Evolutionary conservation across 1,140 invertebrate species (phyloP), one percentile per base, ranked within the genome.

Genomic region (Gryon sp.): DNA sequence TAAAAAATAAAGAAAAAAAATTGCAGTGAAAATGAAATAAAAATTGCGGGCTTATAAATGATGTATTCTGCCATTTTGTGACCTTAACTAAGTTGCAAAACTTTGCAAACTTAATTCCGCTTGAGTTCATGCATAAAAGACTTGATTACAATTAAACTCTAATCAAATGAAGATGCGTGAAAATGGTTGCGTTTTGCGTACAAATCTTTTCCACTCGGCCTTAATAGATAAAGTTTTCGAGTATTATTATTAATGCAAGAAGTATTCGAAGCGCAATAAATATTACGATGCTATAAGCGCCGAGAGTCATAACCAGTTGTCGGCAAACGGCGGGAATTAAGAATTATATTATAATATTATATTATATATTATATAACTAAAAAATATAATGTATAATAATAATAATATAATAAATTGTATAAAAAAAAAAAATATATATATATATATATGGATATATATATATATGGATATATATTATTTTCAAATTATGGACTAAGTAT

Each of bases 221-320:
- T 60, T 59, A 69, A 65, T 59, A 70, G 57, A 81, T 79, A 76
- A 82, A 83, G 60, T 84, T 82, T n/a, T 75, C 62, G 30, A 57
- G 26, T 53, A 59, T 69, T 81, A 77, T 80, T 80, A 80, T 74
- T 74, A 59, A n/a, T 65, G 32, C 52, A 45, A 36, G 18, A 45
- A 76, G 45, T 60, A 60, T 66, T 80, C 68, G 76, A 81, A 83
- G 57, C 57, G 65, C 80, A 73, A 85, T 82, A 83, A 85, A 85
- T 82, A 84, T 85, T 84, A 82, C 77, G 77, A 62, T 52, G 53
- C 78, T 81, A 65, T 82, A 81, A 83, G 79, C 69, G n/a, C 36
- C 36, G 59, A 66, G 68, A 76, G 24, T 62, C 59, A 59, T 73
- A 65, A 73, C 59, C 36, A 63, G 40, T 55, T 48, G 68, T 72